A percentile compares a stretch with the other conserved stretches of the same genome.
These are phyloP conservation scores for Aegithalos caudatus DNA, from an alignment of 2,113 vertebrate genomes.

Conservation along the genomic window DNA sequence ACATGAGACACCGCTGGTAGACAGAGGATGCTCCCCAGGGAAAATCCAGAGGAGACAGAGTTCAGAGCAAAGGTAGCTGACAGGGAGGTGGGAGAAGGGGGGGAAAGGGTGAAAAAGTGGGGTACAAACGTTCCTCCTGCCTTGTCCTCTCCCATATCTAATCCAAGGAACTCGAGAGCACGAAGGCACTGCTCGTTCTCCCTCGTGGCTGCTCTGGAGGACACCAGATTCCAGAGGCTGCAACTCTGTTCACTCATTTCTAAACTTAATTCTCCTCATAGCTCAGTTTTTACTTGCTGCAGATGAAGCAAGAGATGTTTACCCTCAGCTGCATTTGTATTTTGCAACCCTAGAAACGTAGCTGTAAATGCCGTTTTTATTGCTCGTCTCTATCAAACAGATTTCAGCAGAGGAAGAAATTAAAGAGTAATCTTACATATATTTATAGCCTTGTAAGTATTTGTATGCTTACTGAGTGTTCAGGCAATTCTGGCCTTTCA, in stretches of 20 bases:
- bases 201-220: not conserved
- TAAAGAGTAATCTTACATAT: not conserved
- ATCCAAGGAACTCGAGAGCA: not conserved
- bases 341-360: conserved; percentile 48
- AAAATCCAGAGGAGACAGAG: not conserved
- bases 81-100: not conserved
- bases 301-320: conserved; percentile 48
- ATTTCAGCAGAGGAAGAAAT: not conserved
- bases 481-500: not conserved
- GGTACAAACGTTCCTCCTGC: not conserved
- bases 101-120: not conserved
- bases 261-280: not conserved
- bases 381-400: not conserved
- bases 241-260: not conserved
- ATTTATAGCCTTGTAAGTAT: not conserved
- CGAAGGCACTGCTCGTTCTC: not conserved
- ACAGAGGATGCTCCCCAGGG: conserved; percentile 44
- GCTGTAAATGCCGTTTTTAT: conserved; percentile 40
- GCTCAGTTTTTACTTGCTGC: not conserved
- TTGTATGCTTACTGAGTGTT: not conserved
- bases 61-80: conserved; percentile 28
- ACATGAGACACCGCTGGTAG: conserved; percentile 26
- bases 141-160: not conserved
- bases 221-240: not conserved
- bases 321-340: conserved; percentile 22